A percentile compares a stretch with the other conserved stretches of the same genome.
Evolutionary conservation across 2,797 vertebrate genomes (phyloP).

Genomic region (Darevskia nairensis): DNA sequence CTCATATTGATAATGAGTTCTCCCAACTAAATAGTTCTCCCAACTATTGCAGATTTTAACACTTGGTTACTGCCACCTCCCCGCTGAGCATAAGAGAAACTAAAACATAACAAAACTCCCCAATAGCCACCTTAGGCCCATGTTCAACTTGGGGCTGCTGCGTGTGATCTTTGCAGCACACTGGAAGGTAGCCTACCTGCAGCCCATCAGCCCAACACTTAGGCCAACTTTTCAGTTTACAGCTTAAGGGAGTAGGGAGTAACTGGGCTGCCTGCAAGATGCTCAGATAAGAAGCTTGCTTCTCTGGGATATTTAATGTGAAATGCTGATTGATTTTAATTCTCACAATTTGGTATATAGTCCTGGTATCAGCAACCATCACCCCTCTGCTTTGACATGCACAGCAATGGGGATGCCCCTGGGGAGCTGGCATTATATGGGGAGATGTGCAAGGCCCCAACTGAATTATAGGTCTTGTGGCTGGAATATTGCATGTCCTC

Average conservation of each 20-base stretch:
- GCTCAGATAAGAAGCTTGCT: neutral
- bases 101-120: neutral
- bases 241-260: neutral
- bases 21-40: neutral
- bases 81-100: neutral
- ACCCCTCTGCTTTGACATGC: neutral
- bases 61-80: neutral
- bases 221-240: neutral
- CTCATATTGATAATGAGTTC: neutral
- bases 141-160: neutral
- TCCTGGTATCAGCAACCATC: neutral
- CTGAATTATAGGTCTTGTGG: neutral
- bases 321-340: neutral
- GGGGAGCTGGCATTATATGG: neutral
- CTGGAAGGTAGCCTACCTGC: neutral
- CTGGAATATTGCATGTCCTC: neutral
- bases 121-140: neutral
- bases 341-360: neutral
- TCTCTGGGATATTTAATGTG: neutral
- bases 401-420: no score
- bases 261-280: neutral
- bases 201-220: neutral
- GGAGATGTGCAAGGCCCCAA: neutral
- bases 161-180: neutral
- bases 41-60: neutral